These are phyloP conservation scores for Zingel zingel DNA, from an alignment of 2,113 vertebrate genomes.

Conservation along the genomic window DNA sequence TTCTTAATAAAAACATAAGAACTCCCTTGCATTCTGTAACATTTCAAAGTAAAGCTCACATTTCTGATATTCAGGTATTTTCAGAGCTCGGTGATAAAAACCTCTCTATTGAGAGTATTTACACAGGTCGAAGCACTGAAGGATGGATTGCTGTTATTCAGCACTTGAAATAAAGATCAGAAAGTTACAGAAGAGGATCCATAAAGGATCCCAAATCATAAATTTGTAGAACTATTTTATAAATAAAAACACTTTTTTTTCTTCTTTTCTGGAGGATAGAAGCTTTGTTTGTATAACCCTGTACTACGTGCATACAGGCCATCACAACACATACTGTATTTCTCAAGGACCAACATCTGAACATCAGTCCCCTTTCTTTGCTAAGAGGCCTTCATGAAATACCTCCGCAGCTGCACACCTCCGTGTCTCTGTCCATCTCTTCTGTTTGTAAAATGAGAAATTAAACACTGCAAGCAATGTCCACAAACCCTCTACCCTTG, in stretches of 20 bases:
- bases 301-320: conserved; percentile 6
- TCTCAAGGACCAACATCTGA: conserved; percentile 64
- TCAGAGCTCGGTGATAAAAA: background rate
- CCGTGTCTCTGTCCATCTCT: background rate
- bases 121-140: conserved; percentile 1
- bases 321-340: conserved; percentile 17
- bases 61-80: conserved; percentile 1
- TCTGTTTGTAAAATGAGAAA: conserved; percentile 5
- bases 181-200: conserved; percentile 13
- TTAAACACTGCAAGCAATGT: conserved; percentile 13
- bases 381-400: conserved; percentile 57
- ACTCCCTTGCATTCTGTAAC: background rate
- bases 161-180: conserved; percentile 16
- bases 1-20: background rate
- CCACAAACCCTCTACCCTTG: conserved; percentile 20
- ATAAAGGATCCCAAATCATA: background rate
- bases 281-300: background rate
- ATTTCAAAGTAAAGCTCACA: background rate
- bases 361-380: conserved; percentile 51
- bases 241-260: background rate
- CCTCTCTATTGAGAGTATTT: conserved; percentile 16
- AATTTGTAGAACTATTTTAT: conserved; percentile 18
- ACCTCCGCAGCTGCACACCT: conserved; percentile 14
- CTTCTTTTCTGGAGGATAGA: conserved; percentile 6
- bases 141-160: conserved; percentile 40